A percentile compares a stretch with the other conserved stretches of the same genome.
Evolutionary conservation across 1,140 invertebrate genomes (phyloP).

Genomic region (Trissolcus basalis): DNA sequence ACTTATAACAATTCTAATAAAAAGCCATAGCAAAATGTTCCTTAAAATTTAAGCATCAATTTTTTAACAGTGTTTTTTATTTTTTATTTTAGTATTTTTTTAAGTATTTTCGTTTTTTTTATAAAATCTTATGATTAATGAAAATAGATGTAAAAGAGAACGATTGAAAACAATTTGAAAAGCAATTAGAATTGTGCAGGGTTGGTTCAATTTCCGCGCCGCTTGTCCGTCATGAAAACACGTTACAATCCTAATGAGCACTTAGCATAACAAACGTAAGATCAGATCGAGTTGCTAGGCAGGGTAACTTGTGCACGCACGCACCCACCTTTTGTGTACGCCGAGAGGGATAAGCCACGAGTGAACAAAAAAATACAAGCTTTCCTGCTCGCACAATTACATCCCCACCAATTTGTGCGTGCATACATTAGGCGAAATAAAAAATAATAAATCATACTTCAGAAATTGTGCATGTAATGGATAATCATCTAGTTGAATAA

Average conservation of each 20-base stretch:
- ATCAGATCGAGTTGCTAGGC: constrained; percentile 69
- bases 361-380: constrained; percentile 34
- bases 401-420: constrained; percentile 38
- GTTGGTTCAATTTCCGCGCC: constrained; percentile 65
- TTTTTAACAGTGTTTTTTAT: too few species aligned
- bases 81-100: too few species aligned
- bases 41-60: too few species aligned
- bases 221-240: constrained; percentile 65
- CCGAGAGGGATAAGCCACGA: constrained; percentile 42
- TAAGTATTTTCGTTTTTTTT: too few species aligned
- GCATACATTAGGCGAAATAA: constrained; percentile 40
- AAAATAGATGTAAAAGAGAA: constrained; percentile 12
- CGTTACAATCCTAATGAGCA: constrained; percentile 75
- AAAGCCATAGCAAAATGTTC: too few species aligned
- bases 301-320: constrained; percentile 58
- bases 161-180: constrained; percentile 34
- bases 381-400: constrained; percentile 56
- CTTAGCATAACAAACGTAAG: constrained; percentile 75
- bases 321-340: constrained; percentile 38
- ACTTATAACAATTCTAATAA: too few species aligned
- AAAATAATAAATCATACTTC: constrained; percentile 57
- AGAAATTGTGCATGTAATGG: constrained; percentile 57
- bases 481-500: constrained; percentile 57
- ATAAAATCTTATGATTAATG: not conserved
- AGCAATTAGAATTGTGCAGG: constrained; percentile 47